Base-by-base conservation (phyloP, 2,113 vertebrate species). In the Spizaetus ornatus region DNA sequence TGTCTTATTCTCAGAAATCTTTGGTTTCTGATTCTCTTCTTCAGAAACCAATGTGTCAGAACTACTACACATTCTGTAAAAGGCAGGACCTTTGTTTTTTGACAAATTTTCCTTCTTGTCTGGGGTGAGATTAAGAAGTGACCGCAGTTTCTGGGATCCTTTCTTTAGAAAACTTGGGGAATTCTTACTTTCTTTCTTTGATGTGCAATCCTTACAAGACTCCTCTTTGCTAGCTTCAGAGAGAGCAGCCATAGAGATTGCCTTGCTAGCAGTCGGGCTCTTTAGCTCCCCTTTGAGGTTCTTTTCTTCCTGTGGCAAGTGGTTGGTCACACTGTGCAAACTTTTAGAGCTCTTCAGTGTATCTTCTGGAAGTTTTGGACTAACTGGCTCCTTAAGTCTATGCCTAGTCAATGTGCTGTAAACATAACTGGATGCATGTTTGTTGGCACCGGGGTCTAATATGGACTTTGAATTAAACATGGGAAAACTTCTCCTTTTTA, bases 401-500 rank as follows among this genome's bases (percentile, higher is more conserved):
- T 98, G 97, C 90, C 98, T 98, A 42, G 94, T 97, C 58, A 99
- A 96, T 17, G 98, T 98, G 43, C 98, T 98, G 66, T 99, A 99
- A 74, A 99, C 97, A 9, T 98, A 98, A 80, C 95, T 96, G 23
- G 98, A 97, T 47, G 96, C 43, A 43, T 99, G 98, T 50, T 98
- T 98, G 55, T 71, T 92, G 23, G 76, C 50, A 70, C 79, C 94
- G 36, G 98, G 97, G 67, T 98, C 98, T 55, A 97, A 91, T 95
- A 98, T 97, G 56, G 98, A 98, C 93, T 98, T 99, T 13, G 99
- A 98, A 85, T 99, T 98, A 95, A 98, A 98, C 67, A 97, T 97
- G 7, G 98, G 98, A 82, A 99, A 98, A 89, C 99, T 99, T 86
- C 99, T 98, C 50, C 99, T 98, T 97, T 99, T 99, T 29, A 99